A percentile compares a stretch with the other conserved stretches of the same genome.
Conservation (phyloP, 2,113 vertebrate genomes). For the Siniperca knerii region DNA sequence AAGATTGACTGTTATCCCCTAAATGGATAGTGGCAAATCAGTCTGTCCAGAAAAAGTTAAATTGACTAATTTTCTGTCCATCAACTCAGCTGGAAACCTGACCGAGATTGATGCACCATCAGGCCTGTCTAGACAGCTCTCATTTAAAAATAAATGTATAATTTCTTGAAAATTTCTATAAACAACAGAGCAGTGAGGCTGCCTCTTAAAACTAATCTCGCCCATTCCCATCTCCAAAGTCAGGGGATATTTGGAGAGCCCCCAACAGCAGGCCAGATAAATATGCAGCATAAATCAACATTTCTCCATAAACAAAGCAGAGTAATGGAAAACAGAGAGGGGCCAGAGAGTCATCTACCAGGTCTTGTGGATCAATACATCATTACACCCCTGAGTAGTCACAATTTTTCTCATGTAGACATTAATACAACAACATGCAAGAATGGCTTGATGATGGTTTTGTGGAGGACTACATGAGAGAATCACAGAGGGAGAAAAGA, state of each 20-base stretch:
- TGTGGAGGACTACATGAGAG: not conserved
- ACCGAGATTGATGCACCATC: slow-evolving; percentile 37
- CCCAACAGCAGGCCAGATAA: slow-evolving; percentile 5
- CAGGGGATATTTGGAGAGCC: not conserved
- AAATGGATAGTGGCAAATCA: slow-evolving; percentile 45
- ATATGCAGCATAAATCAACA: slow-evolving; percentile 52
- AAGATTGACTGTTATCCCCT: slow-evolving; percentile 2
- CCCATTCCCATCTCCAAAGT: not conserved
- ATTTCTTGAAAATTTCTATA: slow-evolving; percentile 18
- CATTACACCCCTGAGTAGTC: slow-evolving; percentile 58
- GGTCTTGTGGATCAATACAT: slow-evolving; percentile 53
- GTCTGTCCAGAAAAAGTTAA: slow-evolving; percentile 27
- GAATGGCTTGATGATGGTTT: slow-evolving; percentile 16
- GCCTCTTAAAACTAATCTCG: slow-evolving; percentile 23
- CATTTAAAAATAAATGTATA: slow-evolving; percentile 25
- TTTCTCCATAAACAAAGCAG: slow-evolving; percentile 41
- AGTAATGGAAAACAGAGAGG: slow-evolving; percentile 39
- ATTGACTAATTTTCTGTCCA: slow-evolving; percentile 31
- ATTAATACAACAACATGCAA: slow-evolving; percentile 19
- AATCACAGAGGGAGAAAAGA: not conserved
- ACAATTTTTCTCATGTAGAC: slow-evolving; percentile 30
- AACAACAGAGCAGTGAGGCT: not conserved
- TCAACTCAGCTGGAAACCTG: slow-evolving; percentile 24
- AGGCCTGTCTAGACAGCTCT: slow-evolving; percentile 10
- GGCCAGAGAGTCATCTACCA: slow-evolving; percentile 31